Evolutionary conservation across 2,113 vertebrate species (phyloP).

Genomic region (Paramormyrops kingsleyae): DNA sequence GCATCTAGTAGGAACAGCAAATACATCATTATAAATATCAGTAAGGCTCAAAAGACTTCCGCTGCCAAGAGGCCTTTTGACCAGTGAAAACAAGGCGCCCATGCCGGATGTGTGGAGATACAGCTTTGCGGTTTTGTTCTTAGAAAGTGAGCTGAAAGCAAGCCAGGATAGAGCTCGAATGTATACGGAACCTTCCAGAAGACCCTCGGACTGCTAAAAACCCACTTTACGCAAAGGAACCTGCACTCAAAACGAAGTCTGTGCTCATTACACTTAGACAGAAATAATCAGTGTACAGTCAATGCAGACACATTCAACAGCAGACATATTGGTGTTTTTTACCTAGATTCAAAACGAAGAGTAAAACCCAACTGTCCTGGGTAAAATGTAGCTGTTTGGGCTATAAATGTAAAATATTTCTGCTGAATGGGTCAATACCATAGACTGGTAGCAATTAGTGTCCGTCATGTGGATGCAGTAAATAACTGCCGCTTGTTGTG

Average conservation of each 20-base stretch:
- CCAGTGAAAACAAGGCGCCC: neutral
- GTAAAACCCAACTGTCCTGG: neutral
- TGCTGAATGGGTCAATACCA: conserved; percentile 40
- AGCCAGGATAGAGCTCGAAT: neutral
- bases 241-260: neutral
- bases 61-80: conserved; percentile 17
- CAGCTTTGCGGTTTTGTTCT: neutral
- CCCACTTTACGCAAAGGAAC: neutral
- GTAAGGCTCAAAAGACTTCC: conserved; percentile 14
- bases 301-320: neutral
- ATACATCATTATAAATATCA: conserved; percentile 14
- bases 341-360: neutral
- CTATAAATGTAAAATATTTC: conserved; percentile 25
- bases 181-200: neutral
- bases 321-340: neutral
- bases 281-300: neutral
- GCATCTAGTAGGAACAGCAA: neutral
- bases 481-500: conserved; percentile 39
- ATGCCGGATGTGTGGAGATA: conserved; percentile 7
- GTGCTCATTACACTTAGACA: neutral
- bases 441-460: conserved; percentile 51
- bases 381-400: neutral
- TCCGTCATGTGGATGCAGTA: conserved; percentile 44
- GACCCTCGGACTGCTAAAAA: neutral
- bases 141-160: neutral